phyloP scores from a whole-genome alignment of 2,888 invertebrate genomes.

The Eupithecia vulgata region DNA sequence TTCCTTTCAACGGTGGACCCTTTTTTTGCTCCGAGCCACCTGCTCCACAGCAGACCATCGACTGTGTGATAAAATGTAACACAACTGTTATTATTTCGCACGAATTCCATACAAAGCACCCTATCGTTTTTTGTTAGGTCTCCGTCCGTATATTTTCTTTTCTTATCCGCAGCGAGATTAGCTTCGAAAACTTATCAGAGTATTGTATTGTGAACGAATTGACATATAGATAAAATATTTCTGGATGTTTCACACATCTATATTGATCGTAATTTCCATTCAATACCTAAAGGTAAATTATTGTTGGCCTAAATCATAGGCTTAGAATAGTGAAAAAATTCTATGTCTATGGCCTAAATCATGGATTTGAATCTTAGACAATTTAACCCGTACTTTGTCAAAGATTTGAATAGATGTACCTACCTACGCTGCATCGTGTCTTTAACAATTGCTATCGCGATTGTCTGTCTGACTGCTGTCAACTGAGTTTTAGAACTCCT shows the following conservation, averaged over 20 bases:
- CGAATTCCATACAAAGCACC: constrained; percentile 23
- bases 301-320: too few relatives aligned
- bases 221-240: constrained; percentile 9
- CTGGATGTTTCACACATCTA: not conserved
- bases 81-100: constrained; percentile 27
- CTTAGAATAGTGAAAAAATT: too few relatives aligned
- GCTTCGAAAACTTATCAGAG: constrained; percentile 34
- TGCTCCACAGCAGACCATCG: constrained; percentile 22
- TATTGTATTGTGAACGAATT: constrained; percentile 29
- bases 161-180: constrained; percentile 28
- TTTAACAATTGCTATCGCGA: not conserved
- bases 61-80: constrained; percentile 24
- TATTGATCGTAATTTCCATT: too few relatives aligned
- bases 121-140: constrained; percentile 27
- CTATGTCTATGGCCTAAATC: too few relatives aligned
- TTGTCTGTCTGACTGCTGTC: not conserved
- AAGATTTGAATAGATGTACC: not conserved
- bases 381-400: too few relatives aligned
- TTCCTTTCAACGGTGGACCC: not conserved
- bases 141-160: constrained; percentile 23
- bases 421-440: not conserved
- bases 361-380: too few relatives aligned
- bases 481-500: not conserved
- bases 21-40: constrained; percentile 20
- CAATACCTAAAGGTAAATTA: too few relatives aligned